Conservation (phyloP, 2,113 vertebrate genomes). For the Vidua macroura region DNA sequence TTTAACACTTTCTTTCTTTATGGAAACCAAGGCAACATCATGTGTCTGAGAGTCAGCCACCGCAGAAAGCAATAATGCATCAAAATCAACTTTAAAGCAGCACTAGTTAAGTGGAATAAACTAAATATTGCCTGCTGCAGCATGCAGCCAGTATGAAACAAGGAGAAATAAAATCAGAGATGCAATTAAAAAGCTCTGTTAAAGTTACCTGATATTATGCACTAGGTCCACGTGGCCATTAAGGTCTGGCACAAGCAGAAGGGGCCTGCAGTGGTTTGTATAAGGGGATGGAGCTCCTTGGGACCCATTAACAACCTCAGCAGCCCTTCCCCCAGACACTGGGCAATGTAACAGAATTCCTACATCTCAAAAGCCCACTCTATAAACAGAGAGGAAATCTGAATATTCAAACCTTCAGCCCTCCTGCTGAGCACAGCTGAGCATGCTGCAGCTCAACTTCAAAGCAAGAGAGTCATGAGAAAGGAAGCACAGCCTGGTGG, state of each 20-base stretch:
- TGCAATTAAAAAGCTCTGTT: background rate
- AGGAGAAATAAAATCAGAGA: slow-evolving; percentile 12
- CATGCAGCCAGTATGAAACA: background rate
- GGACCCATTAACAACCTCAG: slow-evolving; percentile 6
- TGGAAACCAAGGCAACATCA: background rate
- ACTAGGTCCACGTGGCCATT: background rate
- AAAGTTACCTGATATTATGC: background rate
- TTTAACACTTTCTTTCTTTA: background rate
- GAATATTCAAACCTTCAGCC: slow-evolving; percentile 46
- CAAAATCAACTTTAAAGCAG: background rate
- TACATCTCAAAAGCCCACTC: slow-evolving; percentile 41
- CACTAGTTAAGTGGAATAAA: background rate
- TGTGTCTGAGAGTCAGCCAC: background rate
- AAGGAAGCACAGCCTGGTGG: slow-evolving; percentile 17
- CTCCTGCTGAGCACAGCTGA: slow-evolving; percentile 60
- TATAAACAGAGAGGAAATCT: slow-evolving; percentile 55
- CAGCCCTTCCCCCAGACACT: slow-evolving; percentile 13
- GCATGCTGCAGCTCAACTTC: slow-evolving; percentile 51
- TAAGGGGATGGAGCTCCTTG: background rate
- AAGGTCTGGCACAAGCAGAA: background rate
- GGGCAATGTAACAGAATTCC: slow-evolving; percentile 27
- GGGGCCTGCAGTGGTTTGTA: background rate
- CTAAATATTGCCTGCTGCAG: background rate
- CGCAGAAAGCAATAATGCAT: background rate
- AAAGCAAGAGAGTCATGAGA: slow-evolving; percentile 53